Conservation (phyloP, 1,140 invertebrate species). For the Battus philenor region DNA sequence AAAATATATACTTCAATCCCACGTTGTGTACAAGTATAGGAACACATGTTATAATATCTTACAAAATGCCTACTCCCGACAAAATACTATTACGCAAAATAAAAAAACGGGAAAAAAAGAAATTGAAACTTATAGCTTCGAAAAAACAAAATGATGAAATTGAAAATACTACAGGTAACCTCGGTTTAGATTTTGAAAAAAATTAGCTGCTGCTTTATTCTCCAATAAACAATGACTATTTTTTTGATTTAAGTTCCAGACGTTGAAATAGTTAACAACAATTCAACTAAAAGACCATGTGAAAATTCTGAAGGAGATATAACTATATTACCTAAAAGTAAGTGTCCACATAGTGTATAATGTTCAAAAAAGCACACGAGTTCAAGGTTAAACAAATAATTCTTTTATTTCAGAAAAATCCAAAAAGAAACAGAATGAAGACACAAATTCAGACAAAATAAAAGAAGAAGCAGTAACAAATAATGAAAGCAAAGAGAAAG, state of each 20-base stretch:
- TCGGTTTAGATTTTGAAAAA: no score
- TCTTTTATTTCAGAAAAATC: slow-evolving; percentile 41
- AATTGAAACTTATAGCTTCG: slow-evolving; percentile 76
- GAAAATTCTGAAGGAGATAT: slow-evolving; percentile 25
- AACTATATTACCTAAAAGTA: slow-evolving; percentile 32
- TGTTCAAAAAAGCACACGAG: no score
- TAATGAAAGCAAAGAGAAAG: slow-evolving; percentile 34
- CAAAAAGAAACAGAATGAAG: slow-evolving; percentile 40
- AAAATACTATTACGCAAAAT: slow-evolving; percentile 88
- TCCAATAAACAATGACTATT: no score
- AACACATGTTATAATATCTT: slow-evolving; percentile 11
- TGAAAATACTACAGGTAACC: slow-evolving; percentile 50
- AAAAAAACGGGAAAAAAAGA: slow-evolving; percentile 84
- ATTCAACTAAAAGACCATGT: slow-evolving; percentile 40
- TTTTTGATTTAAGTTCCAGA: no score
- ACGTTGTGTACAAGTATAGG: neutral
- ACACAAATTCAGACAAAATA: slow-evolving; percentile 32
- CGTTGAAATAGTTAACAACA: no score
- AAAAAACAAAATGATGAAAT: slow-evolving; percentile 69
- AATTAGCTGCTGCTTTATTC: no score
- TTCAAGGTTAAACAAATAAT: slow-evolving; percentile 1
- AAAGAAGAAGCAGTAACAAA: slow-evolving; percentile 41
- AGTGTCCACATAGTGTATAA: no score
- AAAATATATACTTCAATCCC: slow-evolving; percentile 1
- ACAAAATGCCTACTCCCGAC: slow-evolving; percentile 83